Evolutionary conservation across 2,113 vertebrate genomes (phyloP).

Genomic region (Dinomys branickii): DNA sequence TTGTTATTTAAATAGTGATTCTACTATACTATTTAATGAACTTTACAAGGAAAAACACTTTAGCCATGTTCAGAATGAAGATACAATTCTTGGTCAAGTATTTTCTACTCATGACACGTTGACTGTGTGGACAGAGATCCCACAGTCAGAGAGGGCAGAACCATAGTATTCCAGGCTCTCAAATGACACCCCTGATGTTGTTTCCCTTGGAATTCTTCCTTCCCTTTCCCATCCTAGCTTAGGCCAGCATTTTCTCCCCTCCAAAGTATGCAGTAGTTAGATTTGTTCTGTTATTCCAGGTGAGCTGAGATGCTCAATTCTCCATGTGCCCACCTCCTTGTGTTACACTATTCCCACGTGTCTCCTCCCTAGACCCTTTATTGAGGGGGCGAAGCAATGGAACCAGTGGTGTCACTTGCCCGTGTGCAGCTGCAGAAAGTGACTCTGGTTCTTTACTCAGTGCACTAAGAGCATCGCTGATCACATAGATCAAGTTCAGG

Average conservation of each 20-base stretch:
- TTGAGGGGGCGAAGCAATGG: fast-evolving
- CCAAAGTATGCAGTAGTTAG: background rate
- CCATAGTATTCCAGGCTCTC: background rate
- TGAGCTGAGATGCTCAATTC: background rate
- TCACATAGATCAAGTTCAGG: background rate
- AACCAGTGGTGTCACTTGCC: fast-evolving
- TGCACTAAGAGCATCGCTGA: background rate
- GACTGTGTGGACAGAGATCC: background rate
- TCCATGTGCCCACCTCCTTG: background rate
- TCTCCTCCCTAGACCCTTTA: background rate
- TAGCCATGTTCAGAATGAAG: background rate
- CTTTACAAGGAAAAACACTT: background rate
- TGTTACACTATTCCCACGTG: fast-evolving
- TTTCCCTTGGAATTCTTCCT: background rate
- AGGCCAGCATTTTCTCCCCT: background rate
- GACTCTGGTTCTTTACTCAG: background rate
- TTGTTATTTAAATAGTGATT: background rate
- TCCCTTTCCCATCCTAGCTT: background rate
- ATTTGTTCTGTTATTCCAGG: background rate
- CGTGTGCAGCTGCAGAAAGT: background rate
- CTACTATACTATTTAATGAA: background rate
- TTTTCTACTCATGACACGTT: background rate
- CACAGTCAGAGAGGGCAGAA: background rate
- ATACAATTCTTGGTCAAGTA: background rate
- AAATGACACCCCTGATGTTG: background rate